Conservation (phyloP, 2,113 vertebrate species). For the Catagonus wagneri region DNA sequence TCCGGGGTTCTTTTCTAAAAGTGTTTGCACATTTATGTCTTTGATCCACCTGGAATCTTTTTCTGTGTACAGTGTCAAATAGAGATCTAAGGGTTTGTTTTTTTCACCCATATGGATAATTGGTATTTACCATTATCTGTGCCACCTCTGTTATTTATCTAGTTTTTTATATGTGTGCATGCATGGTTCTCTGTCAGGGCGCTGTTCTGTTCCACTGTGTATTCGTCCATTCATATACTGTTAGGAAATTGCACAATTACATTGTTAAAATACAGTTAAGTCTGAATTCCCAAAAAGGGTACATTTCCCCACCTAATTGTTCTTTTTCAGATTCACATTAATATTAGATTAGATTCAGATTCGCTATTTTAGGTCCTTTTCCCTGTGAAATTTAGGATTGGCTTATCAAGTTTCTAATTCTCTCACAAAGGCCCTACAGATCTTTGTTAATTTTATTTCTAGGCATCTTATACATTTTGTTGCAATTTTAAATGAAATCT, state of each 20-base stretch:
- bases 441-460: constrained; percentile 31
- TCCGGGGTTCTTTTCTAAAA: neutral
- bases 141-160: neutral
- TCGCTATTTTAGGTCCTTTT: neutral
- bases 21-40: neutral
- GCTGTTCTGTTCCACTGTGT: neutral
- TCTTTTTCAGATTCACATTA: neutral
- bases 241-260: neutral
- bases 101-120: neutral
- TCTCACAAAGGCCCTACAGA: neutral
- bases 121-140: neutral
- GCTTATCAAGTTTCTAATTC: neutral
- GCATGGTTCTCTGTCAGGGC: neutral
- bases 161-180: neutral
- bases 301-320: neutral
- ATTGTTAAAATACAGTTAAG: neutral
- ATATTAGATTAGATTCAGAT: neutral
- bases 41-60: neutral
- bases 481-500: constrained; percentile 16
- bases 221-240: neutral
- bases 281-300: neutral
- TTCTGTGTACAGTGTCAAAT: neutral
- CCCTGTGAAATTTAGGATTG: neutral
- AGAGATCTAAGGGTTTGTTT: neutral
- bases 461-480: neutral